Evolutionary conservation across 30 jellyfish, hydroid and myxozoan species (phyloP), one percentile per base, ranked within the genome.

Genomic region (Turritopsis rubra): DNA sequence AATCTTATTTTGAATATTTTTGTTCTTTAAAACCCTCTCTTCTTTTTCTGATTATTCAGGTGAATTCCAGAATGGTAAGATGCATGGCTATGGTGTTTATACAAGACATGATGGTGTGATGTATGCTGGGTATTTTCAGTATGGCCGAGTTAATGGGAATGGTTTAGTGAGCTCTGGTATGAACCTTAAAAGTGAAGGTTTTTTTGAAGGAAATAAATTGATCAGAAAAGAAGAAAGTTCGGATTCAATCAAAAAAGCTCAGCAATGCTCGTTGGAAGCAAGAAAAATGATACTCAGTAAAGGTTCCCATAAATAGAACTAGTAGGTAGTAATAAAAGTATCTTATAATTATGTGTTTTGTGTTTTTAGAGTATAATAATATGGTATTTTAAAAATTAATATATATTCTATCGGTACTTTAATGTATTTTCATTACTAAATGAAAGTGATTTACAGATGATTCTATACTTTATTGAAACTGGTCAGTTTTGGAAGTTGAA

Each of bases 81-180:
- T 83, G 75, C 71, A 80, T 87, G 97, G 97, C 30, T 87, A 87
- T 81, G 97, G 97, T 1, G 84, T 82, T 13, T 91, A 91, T 84
- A 82, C 85, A 66, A 79, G 97, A 53, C 88, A 89, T 26, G 97
- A 91, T 80, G 93, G 92, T 18, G 87, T 91, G 96, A 72, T 25
- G 23, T 91, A 81, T 76, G 97, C 87, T 75, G 97, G 97, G 13
- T 79, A 79, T 27, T 91, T 91, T 78, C 75, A 83, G 53, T 91
- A 87, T 23, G 97, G 97, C 16, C 84, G 82, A 77, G 97, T 87
- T 23, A 82, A 87, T 66, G 97, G 97, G 9, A 94, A 95, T 22
- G 97, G 97, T 21, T 81, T 79, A 17, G 87, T 91, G 7, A 54
- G 89, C 21, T 82, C 83, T 65, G 97, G 96, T 1, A 25, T 87